A percentile compares a stretch with the other conserved stretches of the same genome.
Conservation (phyloP, 2,888 invertebrate genomes). For the Caenorhabditis drosophilae region DNA sequence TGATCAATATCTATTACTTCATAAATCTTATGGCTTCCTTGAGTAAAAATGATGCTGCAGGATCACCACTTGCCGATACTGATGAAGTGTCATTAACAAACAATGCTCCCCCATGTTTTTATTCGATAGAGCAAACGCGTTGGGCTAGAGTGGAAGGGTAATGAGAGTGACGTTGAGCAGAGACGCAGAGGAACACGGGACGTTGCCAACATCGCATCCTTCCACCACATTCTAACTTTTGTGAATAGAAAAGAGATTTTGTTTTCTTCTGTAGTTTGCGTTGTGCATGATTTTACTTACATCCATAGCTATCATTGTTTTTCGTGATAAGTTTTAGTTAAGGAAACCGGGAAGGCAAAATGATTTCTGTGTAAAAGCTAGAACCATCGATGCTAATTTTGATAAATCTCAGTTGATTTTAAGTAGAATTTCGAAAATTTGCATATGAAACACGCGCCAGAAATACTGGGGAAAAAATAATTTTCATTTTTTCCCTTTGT, state of each 20-base stretch:
- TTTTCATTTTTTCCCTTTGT: conserved; percentile 11
- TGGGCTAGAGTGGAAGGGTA: too few species aligned
- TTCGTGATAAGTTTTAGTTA: conserved; percentile 14
- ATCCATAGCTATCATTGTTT: conserved; percentile 13
- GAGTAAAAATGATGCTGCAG: too few species aligned
- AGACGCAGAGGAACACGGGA: too few species aligned
- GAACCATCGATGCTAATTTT: conserved; percentile 14
- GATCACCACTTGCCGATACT: too few species aligned
- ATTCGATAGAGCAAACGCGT: too few species aligned
- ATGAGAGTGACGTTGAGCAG: too few species aligned
- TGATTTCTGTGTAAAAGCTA: conserved; percentile 5
- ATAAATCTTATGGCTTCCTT: too few species aligned
- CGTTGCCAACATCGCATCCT: too few species aligned
- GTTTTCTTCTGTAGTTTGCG: conserved; percentile 11
- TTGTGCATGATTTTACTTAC: conserved; percentile 11
- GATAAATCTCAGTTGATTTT: conserved; percentile 14
- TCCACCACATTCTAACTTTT: too few species aligned
- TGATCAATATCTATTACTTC: too few species aligned
- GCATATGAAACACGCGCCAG: conserved; percentile 14
- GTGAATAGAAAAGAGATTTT: conserved; percentile 7
- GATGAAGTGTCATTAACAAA: too few species aligned
- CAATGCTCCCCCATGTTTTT: too few species aligned
- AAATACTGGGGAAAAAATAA: conserved; percentile 11
- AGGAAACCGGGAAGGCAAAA: conserved; percentile 9
- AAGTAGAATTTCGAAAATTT: conserved; percentile 13